Evolutionary conservation across 2,113 vertebrate species (phyloP), one percentile per base, ranked within the genome.

Genomic region (Campylorhamphus procurvoides): DNA sequence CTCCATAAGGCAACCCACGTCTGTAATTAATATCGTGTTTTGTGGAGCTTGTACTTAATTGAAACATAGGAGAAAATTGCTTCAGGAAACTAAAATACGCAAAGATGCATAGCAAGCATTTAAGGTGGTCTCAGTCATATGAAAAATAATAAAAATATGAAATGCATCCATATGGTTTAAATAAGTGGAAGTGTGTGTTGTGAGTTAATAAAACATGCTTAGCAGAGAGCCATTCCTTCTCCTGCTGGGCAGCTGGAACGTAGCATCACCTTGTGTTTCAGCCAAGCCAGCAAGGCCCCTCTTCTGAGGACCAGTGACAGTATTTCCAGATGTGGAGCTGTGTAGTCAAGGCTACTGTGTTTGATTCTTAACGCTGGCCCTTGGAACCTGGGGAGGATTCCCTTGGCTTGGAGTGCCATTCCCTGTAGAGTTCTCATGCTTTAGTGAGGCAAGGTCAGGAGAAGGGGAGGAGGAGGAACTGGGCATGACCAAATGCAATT

Each of bases 41-140:
- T 73, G 63, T 60, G 89, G 89, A 78, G 84, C 62, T 74, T 56
- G 40, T 81, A 55, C 82, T 91, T 74, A 86, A 91, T 56, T 37
- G 84, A 88, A 91, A 90, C 52, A 39, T 25, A 40, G 62, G 55
- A 56, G 69, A 92, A 89, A 89, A 89, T 84, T 89, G 64, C 67
- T 93, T 82, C 49, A 76, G 90, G 91, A 95, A 94, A 84, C 60
- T 87, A 44, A 93, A 97, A 84, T 77, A 96, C 40, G 27, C 85
- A 72, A 92, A 96, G 90, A 87, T 2, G 28, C 44, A 71, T 23
- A 85, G 75, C 87, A 83, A 88, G 42, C 55, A 37, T 56, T 89
- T 94, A 69, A 0, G 10, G 90, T 84, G 87, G 87, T 72, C 67
- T 90, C 69, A 66, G 35, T 39, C 29, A 2, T n/a, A 83, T 69